These are phyloP conservation scores for Acronicta alni DNA, from an alignment of 2,888 invertebrate genomes.

Conservation along the genomic window DNA sequence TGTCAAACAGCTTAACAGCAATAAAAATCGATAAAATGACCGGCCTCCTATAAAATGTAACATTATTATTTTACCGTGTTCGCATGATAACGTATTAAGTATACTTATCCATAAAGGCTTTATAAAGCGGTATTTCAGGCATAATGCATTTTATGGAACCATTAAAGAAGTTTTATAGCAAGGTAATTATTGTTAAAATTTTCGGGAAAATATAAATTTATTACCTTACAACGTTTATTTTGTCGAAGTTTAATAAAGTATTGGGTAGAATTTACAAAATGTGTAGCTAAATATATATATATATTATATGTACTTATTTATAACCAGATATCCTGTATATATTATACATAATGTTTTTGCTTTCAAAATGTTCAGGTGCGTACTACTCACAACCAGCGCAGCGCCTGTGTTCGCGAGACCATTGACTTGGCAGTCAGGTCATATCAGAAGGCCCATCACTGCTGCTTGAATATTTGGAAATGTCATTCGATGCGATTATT, in stretches of 20 bases:
- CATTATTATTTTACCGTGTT: constrained; percentile 5
- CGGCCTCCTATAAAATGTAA: not conserved
- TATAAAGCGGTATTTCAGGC: constrained; percentile 34
- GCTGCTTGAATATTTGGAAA: too few relatives aligned
- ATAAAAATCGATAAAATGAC: not conserved
- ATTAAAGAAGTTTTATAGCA: constrained; percentile 55
- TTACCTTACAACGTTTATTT: constrained; percentile 4
- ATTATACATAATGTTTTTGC: too few relatives aligned
- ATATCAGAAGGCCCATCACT: too few relatives aligned
- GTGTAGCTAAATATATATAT: too few relatives aligned
- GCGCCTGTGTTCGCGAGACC: too few relatives aligned
- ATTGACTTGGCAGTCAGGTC: too few relatives aligned
- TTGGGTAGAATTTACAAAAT: not conserved
- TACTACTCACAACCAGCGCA: too few relatives aligned
- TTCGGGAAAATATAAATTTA: constrained; percentile 19
- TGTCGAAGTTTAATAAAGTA: not conserved
- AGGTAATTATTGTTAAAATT: constrained; percentile 47
- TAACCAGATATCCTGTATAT: too few relatives aligned
- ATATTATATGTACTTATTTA: too few relatives aligned
- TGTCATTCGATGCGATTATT: too few relatives aligned
- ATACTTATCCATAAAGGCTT: not conserved
- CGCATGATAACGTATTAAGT: not conserved
- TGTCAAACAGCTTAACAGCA: not conserved
- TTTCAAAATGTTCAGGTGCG: too few relatives aligned
- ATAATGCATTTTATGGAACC: constrained; percentile 48